These are phyloP conservation scores for Azemiops feae DNA, from an alignment of 2,113 vertebrate genomes.

Conservation along the genomic window DNA sequence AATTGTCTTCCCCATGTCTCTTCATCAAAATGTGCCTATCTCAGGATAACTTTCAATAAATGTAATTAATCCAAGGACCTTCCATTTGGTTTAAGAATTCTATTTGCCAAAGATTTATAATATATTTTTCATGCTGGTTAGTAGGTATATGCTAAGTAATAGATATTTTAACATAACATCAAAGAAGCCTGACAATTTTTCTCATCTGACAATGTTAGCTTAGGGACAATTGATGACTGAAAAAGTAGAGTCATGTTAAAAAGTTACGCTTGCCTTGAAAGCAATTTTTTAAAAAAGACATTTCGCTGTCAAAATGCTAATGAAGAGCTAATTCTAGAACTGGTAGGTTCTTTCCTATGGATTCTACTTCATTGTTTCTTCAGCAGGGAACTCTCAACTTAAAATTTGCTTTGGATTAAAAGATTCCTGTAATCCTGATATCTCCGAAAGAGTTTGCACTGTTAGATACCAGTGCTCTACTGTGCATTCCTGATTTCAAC, in stretches of 20 bases:
- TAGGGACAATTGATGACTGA: background rate
- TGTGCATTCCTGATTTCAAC: too few species aligned
- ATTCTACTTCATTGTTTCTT: background rate
- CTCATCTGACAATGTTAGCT: conserved; percentile 20
- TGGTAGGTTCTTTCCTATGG: background rate
- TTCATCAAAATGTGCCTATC: background rate
- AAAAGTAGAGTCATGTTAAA: background rate
- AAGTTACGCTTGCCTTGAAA: background rate
- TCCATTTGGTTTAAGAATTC: background rate
- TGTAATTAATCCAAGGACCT: background rate
- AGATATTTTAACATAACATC: conserved; percentile 10
- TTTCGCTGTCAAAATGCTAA: background rate
- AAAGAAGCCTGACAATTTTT: background rate
- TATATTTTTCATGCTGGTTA: background rate
- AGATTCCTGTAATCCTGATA: background rate
- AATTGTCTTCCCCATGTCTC: background rate
- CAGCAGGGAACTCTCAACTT: background rate
- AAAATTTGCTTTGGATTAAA: background rate
- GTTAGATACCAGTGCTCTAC: too few species aligned
- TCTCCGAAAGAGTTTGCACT: background rate
- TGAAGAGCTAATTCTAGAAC: background rate
- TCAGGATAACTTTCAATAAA: background rate
- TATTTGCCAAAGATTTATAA: background rate
- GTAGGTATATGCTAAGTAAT: background rate
- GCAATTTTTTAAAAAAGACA: background rate